phyloP scores from a whole-genome alignment of 2,113 vertebrate genomes.

The Pitta sordida region DNA sequence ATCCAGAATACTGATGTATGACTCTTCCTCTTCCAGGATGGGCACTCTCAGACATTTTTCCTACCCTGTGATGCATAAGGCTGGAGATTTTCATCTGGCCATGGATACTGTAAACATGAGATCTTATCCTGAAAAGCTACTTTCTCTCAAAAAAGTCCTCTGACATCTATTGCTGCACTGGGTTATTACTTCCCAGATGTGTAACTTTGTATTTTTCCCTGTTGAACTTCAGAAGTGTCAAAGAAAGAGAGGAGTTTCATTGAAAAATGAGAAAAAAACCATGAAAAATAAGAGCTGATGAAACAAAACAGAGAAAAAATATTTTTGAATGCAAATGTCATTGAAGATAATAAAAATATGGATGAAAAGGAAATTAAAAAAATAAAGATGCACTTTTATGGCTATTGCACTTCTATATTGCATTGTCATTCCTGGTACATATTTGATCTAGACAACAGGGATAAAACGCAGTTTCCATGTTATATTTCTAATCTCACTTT shows the following conservation, averaged over 20 bases:
- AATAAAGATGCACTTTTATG: not conserved
- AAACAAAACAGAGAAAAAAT: not conserved
- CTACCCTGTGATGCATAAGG: not conserved
- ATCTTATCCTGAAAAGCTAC: not conserved
- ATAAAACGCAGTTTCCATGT: not conserved
- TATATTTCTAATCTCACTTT: not conserved
- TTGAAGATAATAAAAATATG: not conserved
- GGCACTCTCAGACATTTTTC: rapidly evolving
- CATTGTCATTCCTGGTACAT: not conserved
- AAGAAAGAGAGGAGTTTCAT: not conserved
- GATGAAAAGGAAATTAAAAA: not conserved
- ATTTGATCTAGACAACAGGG: not conserved
- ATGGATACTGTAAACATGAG: not conserved
- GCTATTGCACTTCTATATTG: not conserved
- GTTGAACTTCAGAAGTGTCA: not conserved
- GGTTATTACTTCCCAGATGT: not conserved
- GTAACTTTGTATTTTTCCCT: not conserved
- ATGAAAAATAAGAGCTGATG: not conserved
- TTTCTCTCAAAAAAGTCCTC: not conserved
- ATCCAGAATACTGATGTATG: not conserved
- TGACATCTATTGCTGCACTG: not conserved
- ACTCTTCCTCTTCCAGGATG: not conserved
- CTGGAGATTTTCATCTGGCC: not conserved
- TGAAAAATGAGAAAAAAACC: not conserved
- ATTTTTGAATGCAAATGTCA: not conserved